Conservation (phyloP, 2,888 invertebrate genomes). For the Drosophila infuscata region DNA sequence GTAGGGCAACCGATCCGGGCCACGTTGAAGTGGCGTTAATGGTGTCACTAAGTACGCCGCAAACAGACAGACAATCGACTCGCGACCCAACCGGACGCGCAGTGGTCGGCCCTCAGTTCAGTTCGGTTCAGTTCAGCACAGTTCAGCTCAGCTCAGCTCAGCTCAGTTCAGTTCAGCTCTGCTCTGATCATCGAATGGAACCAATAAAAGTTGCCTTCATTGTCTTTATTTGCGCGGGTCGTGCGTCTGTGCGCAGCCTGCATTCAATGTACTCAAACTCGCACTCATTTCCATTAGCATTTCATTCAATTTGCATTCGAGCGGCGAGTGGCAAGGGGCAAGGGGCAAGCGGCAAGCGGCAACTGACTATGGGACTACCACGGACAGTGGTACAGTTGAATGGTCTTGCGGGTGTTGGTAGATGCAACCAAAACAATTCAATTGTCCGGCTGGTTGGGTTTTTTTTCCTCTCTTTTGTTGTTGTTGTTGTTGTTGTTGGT, state of each 20-base stretch:
- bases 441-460: constrained; percentile 71
- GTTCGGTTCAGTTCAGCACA: constrained; percentile 16
- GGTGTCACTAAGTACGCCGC: constrained; percentile 81
- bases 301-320: constrained; percentile 77
- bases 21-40: constrained; percentile 66
- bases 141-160: constrained; percentile 17
- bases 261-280: constrained; percentile 54
- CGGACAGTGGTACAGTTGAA: constrained; percentile 59
- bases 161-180: background rate
- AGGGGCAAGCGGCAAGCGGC: constrained; percentile 8
- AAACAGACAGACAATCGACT: constrained; percentile 47
- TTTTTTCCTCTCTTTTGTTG: constrained; percentile 16
- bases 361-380: constrained; percentile 9
- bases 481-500: constrained; percentile 28
- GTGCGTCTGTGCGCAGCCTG: constrained; percentile 61
- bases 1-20: constrained; percentile 35
- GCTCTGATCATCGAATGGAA: constrained; percentile 84
- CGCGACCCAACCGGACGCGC: constrained; percentile 33
- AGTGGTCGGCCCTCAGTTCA: constrained; percentile 40
- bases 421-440: constrained; percentile 69
- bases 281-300: constrained; percentile 69
- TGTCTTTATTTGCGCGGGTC: constrained; percentile 75
- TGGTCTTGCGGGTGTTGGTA: constrained; percentile 61
- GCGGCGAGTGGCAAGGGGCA: background rate
- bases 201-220: constrained; percentile 82